Percentiles rank a stretch among this genome's conserved stretches.
These are phyloP conservation scores for Lamellibrachia satsuma DNA, from an alignment of 2,888 invertebrate species.

Conservation along the genomic window DNA sequence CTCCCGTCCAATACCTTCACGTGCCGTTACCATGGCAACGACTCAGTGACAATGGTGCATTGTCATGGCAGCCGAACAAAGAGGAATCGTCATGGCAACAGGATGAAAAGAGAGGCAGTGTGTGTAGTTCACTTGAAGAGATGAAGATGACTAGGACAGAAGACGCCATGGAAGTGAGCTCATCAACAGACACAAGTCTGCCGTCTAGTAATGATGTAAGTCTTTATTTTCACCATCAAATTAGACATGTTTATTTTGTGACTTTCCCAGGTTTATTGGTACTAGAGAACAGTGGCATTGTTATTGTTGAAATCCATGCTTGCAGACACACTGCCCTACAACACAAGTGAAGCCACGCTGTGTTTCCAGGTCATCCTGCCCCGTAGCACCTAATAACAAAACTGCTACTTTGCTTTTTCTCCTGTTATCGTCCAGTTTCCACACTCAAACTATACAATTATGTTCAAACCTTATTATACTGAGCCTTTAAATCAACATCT, in stretches of 20 bases:
- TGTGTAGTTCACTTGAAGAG: neutral
- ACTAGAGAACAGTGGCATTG: too few species aligned
- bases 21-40: neutral
- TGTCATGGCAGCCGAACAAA: neutral
- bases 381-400: too few species aligned
- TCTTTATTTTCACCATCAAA: neutral
- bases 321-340: too few species aligned
- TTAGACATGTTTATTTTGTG: neutral
- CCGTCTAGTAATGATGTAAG: neutral
- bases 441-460: too few species aligned
- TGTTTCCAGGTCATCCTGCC: too few species aligned
- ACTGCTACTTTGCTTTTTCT: neutral
- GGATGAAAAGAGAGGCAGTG: neutral
- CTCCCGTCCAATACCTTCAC: neutral
- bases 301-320: too few species aligned
- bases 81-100: constrained; percentile 8
- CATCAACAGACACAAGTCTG: neutral
- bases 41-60: neutral
- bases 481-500: neutral
- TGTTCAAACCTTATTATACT: neutral
- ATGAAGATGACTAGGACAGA: neutral
- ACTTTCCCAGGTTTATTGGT: neutral
- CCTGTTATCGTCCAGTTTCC: neutral
- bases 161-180: neutral
- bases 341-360: too few species aligned